Conservation (phyloP, 2,797 vertebrate species). For the Acrocephalus scirpaceus region DNA sequence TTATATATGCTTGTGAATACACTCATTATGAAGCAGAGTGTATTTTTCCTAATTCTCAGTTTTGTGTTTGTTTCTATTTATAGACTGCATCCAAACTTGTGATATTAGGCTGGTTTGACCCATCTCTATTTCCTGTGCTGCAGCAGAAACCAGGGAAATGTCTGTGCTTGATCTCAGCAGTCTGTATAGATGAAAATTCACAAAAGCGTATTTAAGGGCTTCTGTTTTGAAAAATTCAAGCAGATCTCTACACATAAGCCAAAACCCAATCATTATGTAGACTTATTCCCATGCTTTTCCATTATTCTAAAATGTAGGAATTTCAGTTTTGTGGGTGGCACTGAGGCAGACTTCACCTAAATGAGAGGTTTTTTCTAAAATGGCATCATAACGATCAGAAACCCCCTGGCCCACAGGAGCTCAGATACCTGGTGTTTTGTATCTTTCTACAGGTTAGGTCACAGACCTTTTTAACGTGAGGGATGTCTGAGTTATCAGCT, state of each 20-base stretch:
- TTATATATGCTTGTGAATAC: not conserved
- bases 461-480: not conserved
- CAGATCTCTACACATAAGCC: not conserved
- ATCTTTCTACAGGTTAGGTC: not conserved
- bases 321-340: not conserved
- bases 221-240: not conserved
- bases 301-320: not conserved
- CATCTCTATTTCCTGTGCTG: not conserved
- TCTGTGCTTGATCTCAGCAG: not conserved
- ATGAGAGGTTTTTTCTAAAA: not conserved
- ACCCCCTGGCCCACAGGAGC: not conserved
- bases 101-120: not conserved
- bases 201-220: not conserved
- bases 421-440: not conserved
- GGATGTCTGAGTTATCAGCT: not conserved
- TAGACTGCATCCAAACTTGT: not conserved
- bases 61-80: not conserved
- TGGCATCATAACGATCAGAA: fast-evolving
- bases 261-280: not conserved
- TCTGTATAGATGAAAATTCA: not conserved
- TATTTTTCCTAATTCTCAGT: not conserved
- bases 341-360: not conserved
- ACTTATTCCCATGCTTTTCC: not conserved
- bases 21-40: not conserved
- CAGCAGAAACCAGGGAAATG: not conserved